Evolutionary conservation across 2,797 vertebrate species (phyloP), one percentile per base, ranked within the genome.

Genomic region (Gallinago solitaria): DNA sequence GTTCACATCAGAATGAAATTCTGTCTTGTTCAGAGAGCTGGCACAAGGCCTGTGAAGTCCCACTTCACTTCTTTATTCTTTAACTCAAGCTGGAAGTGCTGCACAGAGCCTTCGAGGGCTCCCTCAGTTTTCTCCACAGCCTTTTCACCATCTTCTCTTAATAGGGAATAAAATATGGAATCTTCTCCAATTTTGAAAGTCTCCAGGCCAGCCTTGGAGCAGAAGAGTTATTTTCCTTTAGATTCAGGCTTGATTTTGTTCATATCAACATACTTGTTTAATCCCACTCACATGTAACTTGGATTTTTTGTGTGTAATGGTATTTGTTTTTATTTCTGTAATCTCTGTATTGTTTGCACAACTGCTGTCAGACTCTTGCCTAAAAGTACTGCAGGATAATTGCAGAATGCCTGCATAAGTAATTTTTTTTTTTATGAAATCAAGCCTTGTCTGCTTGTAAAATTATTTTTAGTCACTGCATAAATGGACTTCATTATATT

Each of bases 271-370:
- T 37, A 67, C 83, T 76, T 82, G 47, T 71, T 95, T 80, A 96
- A 92, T 95, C 96, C 89, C 33, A 65, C 94, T 95, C 95, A 93
- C 97, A 97, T 80, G 93, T 96, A 95, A 94, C 94, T 94, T 92
- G 87, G 91, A 95, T 95, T 97, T 97, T 97, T 96, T 95, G 61
- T 93, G 95, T 97, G 96, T 96, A 96, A 97, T 97, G 89, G 95
- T 97, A 98, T 98, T 98, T 98, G 98, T 98, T 98, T 98, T 98
- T 98, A 97, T 98, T 97, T 98, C 97, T 97, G 91, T 97, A 97
- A 98, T 98, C 97, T 97, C 89, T 93, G 95, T 97, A 97, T 97
- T 98, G 97, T 97, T 98, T 98, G 98, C 97, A 97, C 97, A 98
- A 97, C 97, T 97, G 95, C 96, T 97, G 97, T 98, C 97, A 97